phyloP scores from a whole-genome alignment of 2,888 invertebrate genomes.

The Monoplex corrugatus region DNA sequence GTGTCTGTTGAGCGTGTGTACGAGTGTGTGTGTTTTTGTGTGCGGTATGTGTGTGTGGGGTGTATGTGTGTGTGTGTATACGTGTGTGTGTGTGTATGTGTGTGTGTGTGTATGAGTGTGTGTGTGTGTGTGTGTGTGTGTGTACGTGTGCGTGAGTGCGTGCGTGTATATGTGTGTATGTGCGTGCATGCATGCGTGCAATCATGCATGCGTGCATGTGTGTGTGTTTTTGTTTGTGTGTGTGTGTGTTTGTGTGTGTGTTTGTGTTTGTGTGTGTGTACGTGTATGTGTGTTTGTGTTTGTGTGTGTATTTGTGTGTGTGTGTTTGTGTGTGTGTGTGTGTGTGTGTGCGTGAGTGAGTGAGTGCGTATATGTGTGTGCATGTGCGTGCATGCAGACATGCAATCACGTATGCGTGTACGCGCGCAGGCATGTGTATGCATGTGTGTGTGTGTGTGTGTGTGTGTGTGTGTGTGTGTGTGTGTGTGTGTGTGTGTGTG shows the following conservation, averaged over 20 bases:
- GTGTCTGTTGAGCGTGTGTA: too few species aligned
- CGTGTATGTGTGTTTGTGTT: background rate
- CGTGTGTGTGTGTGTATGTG: too few species aligned
- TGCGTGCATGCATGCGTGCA: conserved; percentile 1
- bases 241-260: too few species aligned
- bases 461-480: background rate
- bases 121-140: background rate
- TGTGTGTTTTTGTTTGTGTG: too few species aligned
- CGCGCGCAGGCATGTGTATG: background rate
- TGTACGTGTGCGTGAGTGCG: background rate
- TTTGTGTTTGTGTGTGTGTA: background rate
- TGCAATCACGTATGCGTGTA: too few species aligned
- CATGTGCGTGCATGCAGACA: background rate
- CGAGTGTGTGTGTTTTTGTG: too few species aligned
- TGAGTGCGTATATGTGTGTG: background rate
- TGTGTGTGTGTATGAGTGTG: too few species aligned
- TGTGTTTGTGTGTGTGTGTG: too few species aligned
- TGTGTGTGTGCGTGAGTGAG: too few species aligned
- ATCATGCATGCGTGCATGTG: background rate
- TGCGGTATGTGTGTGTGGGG: too few species aligned
- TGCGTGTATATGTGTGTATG: background rate
- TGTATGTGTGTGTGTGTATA: conserved; percentile 8
- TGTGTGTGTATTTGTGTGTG: too few species aligned
- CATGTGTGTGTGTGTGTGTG: background rate
- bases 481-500: conserved; percentile 31